These are phyloP conservation scores for Hippocampus kuda DNA, from an alignment of 2,797 vertebrate species.

Conservation along the genomic window DNA sequence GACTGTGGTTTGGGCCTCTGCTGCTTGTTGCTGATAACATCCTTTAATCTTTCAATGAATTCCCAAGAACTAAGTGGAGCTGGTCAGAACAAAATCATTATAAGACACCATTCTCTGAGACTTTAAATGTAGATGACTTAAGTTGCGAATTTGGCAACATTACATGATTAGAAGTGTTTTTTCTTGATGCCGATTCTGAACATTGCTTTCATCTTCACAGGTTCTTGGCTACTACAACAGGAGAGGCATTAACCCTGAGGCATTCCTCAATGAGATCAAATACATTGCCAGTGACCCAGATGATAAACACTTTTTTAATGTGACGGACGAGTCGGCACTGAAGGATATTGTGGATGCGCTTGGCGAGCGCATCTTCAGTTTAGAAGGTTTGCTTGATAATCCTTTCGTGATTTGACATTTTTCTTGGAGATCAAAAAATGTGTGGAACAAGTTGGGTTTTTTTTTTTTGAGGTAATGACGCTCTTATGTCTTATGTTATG, in stretches of 20 bases:
- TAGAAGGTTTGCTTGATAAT: slow-evolving; percentile 74
- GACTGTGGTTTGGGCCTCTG: slow-evolving; percentile 22
- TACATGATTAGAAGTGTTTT: neutral
- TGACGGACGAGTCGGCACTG: slow-evolving; percentile 89
- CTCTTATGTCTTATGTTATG: too few species aligned
- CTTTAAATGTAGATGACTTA: neutral
- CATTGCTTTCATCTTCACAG: slow-evolving; percentile 47
- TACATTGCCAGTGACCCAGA: slow-evolving; percentile 95
- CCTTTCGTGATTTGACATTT: neutral
- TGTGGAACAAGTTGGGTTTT: neutral
- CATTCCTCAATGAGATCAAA: slow-evolving; percentile 93
- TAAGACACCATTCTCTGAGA: neutral
- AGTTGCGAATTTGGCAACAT: neutral
- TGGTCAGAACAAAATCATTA: neutral
- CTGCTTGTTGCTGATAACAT: slow-evolving; percentile 20
- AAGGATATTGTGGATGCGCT: slow-evolving; percentile 97
- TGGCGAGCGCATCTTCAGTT: slow-evolving; percentile 94
- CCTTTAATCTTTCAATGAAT: slow-evolving; percentile 16
- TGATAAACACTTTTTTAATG: slow-evolving; percentile 98
- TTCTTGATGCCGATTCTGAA: neutral
- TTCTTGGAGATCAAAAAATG: neutral
- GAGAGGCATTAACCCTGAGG: slow-evolving; percentile 90
- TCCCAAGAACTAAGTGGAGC: slow-evolving; percentile 14
- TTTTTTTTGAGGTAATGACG: neutral
- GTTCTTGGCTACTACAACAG: slow-evolving; percentile 96